Percentiles rank a stretch among this genome's conserved stretches.
These are phyloP conservation scores for Phocides pigmalion DNA, from an alignment of 1,140 invertebrate species.

Conservation along the genomic window DNA sequence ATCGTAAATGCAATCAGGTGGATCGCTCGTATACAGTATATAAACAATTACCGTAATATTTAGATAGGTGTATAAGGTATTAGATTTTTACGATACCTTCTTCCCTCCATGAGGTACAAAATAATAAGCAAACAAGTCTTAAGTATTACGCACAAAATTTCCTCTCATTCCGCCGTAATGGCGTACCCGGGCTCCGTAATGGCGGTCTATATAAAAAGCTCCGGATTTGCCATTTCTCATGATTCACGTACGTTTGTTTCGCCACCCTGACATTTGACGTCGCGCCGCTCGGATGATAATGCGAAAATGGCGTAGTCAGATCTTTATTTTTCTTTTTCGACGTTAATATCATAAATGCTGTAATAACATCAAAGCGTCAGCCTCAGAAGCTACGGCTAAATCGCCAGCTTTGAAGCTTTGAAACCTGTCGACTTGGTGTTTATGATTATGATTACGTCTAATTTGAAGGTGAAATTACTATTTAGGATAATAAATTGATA, in stretches of 20 bases:
- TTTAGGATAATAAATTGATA: too few relatives aligned
- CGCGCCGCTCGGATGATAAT: constrained; percentile 18
- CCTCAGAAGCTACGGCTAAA: background rate
- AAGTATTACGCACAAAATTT: constrained; percentile 10
- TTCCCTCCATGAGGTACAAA: background rate
- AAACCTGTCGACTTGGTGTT: background rate
- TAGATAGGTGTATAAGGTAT: background rate
- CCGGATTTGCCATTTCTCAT: constrained; percentile 23
- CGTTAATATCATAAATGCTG: constrained; percentile 5
- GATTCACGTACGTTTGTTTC: constrained; percentile 14
- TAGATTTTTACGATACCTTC: constrained; percentile 4
- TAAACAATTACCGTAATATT: background rate
- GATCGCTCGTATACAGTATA: background rate
- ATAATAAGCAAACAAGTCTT: constrained; percentile 14
- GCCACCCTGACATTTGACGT: constrained; percentile 28
- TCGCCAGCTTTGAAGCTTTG: background rate
- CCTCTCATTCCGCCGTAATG: constrained; percentile 8
- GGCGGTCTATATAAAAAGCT: constrained; percentile 19
- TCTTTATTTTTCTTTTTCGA: constrained; percentile 16
- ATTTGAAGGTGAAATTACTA: too few relatives aligned
- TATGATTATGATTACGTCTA: too few relatives aligned
- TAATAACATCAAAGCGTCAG: constrained; percentile 6
- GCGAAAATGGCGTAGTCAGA: constrained; percentile 23
- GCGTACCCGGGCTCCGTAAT: constrained; percentile 15
- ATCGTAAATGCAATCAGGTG: too few relatives aligned